phyloP scores from a whole-genome alignment of 2,888 invertebrate species.

The Odontocerum albicorne region DNA sequence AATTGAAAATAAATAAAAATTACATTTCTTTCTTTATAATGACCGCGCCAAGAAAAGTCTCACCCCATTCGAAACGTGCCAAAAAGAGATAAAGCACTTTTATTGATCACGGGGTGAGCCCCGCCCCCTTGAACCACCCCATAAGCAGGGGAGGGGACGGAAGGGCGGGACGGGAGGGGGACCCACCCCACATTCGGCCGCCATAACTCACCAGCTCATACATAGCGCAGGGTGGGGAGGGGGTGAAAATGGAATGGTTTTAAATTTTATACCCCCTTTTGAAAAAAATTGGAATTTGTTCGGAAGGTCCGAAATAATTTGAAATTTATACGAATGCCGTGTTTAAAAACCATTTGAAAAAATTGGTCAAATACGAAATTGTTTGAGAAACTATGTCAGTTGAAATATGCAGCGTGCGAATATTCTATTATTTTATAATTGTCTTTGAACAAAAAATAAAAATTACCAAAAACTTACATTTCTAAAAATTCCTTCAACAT shows the following conservation, averaged over 20 bases:
- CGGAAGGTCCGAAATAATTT: too few species aligned
- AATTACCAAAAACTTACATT: too few species aligned
- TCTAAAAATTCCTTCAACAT: too few species aligned
- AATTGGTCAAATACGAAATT: too few species aligned
- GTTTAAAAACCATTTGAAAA: too few species aligned
- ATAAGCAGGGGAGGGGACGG: constrained; percentile 11
- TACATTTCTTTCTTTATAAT: constrained; percentile 21
- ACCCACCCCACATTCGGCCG: constrained; percentile 40
- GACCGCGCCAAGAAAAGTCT: constrained; percentile 40
- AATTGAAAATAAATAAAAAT: too few species aligned
- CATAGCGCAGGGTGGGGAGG: constrained; percentile 24
- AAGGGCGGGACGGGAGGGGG: constrained; percentile 9
- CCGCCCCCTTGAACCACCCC: constrained; percentile 16
- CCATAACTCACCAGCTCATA: constrained; percentile 36
- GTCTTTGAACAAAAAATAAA: too few species aligned
- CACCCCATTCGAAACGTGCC: constrained; percentile 59
- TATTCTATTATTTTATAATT: too few species aligned
- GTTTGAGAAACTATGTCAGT: too few species aligned
- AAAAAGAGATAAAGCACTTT: constrained; percentile 64
- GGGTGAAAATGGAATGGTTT: constrained; percentile 28
- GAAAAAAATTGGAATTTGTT: constrained; percentile 11
- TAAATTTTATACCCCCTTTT: constrained; percentile 31
- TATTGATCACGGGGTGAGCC: constrained; percentile 49
- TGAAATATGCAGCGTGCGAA: too few species aligned
- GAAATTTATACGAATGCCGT: too few species aligned